Percentiles rank a stretch among this genome's conserved stretches.
Conservation (phyloP, 2,888 invertebrate species). For the Buathra laborator region DNA sequence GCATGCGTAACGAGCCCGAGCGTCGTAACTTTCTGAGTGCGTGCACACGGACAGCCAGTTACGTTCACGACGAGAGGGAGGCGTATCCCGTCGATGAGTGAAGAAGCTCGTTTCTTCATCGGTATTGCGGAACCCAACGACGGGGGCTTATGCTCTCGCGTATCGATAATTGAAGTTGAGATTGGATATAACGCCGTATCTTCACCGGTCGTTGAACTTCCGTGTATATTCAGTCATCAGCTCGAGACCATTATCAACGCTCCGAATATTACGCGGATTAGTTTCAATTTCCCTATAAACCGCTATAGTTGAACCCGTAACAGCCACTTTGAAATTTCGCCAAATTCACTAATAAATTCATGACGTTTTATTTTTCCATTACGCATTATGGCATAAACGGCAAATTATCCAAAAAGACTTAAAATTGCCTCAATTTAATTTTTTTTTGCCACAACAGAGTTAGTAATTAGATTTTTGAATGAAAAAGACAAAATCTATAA, state of each 20-base stretch:
- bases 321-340: too few relatives aligned
- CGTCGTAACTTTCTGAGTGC: slow-evolving; percentile 77
- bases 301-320: not conserved
- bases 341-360: too few relatives aligned
- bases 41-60: slow-evolving; percentile 69
- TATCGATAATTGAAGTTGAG: slow-evolving; percentile 70
- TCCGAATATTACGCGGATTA: not conserved
- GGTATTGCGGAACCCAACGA: slow-evolving; percentile 43
- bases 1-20: slow-evolving; percentile 80
- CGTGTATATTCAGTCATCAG: not conserved
- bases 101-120: slow-evolving; percentile 67
- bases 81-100: slow-evolving; percentile 68
- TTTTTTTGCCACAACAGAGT: too few relatives aligned
- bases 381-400: too few relatives aligned
- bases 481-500: too few relatives aligned
- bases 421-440: too few relatives aligned
- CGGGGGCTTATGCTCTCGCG: slow-evolving; percentile 50
- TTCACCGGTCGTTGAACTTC: slow-evolving; percentile 49
- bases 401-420: too few relatives aligned
- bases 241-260: slow-evolving; percentile 5
- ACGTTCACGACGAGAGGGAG: slow-evolving; percentile 70
- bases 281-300: not conserved
- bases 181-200: slow-evolving; percentile 49
- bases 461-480: too few relatives aligned
- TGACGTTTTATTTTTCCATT: too few relatives aligned